Percentiles rank a stretch among this genome's conserved stretches.
phyloP scores from a whole-genome alignment of 2,888 invertebrate genomes.

The Polyommatus icarus region DNA sequence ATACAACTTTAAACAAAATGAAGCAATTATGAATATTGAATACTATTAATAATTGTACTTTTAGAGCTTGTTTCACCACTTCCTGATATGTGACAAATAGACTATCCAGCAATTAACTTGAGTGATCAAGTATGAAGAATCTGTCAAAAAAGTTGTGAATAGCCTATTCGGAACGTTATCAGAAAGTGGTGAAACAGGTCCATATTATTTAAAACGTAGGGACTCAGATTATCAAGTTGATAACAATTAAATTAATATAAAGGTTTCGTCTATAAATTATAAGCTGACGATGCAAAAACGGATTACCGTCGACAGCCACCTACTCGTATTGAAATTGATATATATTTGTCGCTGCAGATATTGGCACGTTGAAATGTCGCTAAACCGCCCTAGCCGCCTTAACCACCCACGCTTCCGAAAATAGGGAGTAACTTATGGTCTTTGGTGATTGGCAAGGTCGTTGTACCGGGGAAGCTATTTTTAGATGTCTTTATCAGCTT shows the following conservation, averaged over 20 bases:
- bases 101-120: too few relatives aligned
- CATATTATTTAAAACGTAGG: too few relatives aligned
- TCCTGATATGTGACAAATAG: too few relatives aligned
- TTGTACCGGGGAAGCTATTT: background rate
- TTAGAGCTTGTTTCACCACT: too few relatives aligned
- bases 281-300: background rate
- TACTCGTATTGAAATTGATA: conserved; percentile 19
- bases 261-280: background rate
- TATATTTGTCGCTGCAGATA: conserved; percentile 26
- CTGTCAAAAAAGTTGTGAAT: too few relatives aligned
- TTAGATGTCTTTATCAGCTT: background rate
- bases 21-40: too few relatives aligned
- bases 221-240: too few relatives aligned
- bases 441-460: background rate
- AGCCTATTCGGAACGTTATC: too few relatives aligned
- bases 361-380: conserved; percentile 24
- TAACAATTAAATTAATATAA: background rate
- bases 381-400: background rate
- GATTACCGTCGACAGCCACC: background rate
- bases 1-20: too few relatives aligned
- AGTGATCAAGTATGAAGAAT: too few relatives aligned
- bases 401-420: conserved; percentile 1
- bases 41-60: too few relatives aligned
- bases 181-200: too few relatives aligned
- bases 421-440: conserved; percentile 9